Base-by-base conservation (phyloP, 2,113 vertebrate species). In the Agelaius tricolor region DNA sequence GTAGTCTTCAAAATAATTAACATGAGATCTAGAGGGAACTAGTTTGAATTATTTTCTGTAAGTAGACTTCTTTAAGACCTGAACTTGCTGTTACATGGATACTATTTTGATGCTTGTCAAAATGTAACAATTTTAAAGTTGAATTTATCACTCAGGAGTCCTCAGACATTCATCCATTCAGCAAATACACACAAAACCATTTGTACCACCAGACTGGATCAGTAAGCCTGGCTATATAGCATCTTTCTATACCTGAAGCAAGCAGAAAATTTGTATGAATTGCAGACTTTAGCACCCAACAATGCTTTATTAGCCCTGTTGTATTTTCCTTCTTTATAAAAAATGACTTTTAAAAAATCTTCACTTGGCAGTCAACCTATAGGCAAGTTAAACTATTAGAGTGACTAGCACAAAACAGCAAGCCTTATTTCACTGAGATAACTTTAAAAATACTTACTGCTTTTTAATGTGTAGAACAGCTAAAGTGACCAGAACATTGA, bases 361-460 rank as follows among this genome's bases (percentile, higher is more conserved):
- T 71, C 19, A 22, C 15, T 30, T 59, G 21, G 35, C 20, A 67
- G 35, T 9, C 71, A 47, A 5, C 43, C 35, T 15, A 43, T 1
- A 27, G 28, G 6, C 7, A 72, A 68, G 35, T 41, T 49, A n/a
- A 63, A 71, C 15, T 20, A 54, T 57, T 55, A 52, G 21, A 87
- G 67, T 57, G 27, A 84, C 51, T 83, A 55, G 13, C 14, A 58
- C 28, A 31, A 43, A 67, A 66, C 39, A 61, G 12, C 44, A 65
- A 21, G 8, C 6, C 23, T 79, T 87, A 35, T 39, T 92, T 39
- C 33, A 77, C 27, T 0, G 1, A 89, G 17, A 73, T 78, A 24
- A 49, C 24, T 78, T 84, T 16, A 21, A 79, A 77, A 91, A 72
- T 82, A 95, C 81, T 87, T 93, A 88, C 86, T 91, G 71, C 46